phyloP scores from a whole-genome alignment of 1,140 invertebrate genomes.

The Paramacrobiotus metropolitanus region DNA sequence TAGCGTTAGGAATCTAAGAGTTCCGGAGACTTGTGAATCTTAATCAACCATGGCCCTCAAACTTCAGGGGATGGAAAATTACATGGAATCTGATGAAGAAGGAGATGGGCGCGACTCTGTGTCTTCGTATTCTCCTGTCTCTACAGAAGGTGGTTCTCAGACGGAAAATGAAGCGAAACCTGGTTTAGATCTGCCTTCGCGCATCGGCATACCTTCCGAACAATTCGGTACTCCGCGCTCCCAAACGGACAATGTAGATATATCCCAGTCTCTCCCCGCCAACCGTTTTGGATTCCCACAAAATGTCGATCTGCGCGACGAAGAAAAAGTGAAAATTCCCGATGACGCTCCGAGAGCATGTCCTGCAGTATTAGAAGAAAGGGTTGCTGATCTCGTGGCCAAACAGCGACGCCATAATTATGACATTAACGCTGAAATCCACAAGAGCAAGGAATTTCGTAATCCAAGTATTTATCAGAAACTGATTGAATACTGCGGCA shows the following conservation, averaged over 20 bases:
- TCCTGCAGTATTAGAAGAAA: neutral
- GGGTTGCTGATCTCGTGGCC: neutral
- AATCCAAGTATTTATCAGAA: constrained; percentile 14
- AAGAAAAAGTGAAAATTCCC: neutral
- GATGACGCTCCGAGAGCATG: neutral
- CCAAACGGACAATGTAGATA: neutral
- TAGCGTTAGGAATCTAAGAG: too few species aligned
- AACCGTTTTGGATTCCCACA: neutral
- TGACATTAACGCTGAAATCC: constrained; percentile 4
- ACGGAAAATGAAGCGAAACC: too few species aligned
- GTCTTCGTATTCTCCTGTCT: neutral
- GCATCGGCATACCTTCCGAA: neutral
- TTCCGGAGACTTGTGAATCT: too few species aligned
- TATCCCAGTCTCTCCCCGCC: neutral
- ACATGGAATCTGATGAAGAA: neutral
- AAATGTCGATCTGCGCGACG: neutral
- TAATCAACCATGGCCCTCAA: neutral
- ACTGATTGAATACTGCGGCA: constrained; percentile 10
- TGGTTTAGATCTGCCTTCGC: too few species aligned
- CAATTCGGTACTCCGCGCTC: neutral
- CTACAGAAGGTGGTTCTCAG: too few species aligned
- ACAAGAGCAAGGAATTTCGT: constrained; percentile 11
- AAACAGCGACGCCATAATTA: neutral
- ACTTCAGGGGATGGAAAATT: neutral
- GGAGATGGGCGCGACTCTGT: neutral